A percentile compares a stretch with the other conserved stretches of the same genome.
Evolutionary conservation across 2,888 invertebrate species (phyloP).

Genomic region (Drosophila rellima): DNA sequence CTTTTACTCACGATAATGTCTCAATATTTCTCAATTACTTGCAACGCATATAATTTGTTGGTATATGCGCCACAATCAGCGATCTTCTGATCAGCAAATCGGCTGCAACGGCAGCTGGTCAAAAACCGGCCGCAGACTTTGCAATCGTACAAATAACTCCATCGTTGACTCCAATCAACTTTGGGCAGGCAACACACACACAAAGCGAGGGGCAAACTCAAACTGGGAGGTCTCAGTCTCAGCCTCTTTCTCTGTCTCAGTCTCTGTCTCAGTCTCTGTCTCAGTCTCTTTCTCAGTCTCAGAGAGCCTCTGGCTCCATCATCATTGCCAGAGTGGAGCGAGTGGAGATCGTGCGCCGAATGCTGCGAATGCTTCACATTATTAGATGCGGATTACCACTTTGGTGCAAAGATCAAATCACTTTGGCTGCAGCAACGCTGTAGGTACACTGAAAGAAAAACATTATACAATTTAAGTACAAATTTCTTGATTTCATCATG

Average conservation of each 20-base stretch:
- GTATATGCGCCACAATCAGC: slow-evolving; percentile 67
- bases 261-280: slow-evolving; percentile 18
- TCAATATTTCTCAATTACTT: slow-evolving; percentile 80
- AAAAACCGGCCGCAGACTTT: slow-evolving; percentile 30
- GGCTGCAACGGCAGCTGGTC: slow-evolving; percentile 44
- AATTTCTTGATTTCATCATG: no score
- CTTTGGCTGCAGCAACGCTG: slow-evolving; percentile 74
- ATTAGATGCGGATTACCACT: slow-evolving; percentile 83
- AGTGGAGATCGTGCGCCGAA: slow-evolving; percentile 81
- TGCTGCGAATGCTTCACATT: slow-evolving; percentile 82
- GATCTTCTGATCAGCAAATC: slow-evolving; percentile 43
- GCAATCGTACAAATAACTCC: slow-evolving; percentile 82
- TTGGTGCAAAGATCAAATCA: slow-evolving; percentile 81
- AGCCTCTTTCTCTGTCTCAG: slow-evolving; percentile 21
- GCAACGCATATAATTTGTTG: slow-evolving; percentile 81
- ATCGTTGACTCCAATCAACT: slow-evolving; percentile 83
- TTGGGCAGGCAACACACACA: slow-evolving; percentile 48
- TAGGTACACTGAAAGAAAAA: slow-evolving; percentile 53
- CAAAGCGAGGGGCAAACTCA: slow-evolving; percentile 29
- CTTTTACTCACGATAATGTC: slow-evolving; percentile 61
- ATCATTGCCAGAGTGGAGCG: slow-evolving; percentile 21
- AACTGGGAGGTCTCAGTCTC: slow-evolving; percentile 70
- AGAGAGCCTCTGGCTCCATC: slow-evolving; percentile 33
- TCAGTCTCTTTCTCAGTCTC: slow-evolving; percentile 16
- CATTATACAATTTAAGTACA: no score